A percentile compares a stretch with the other conserved stretches of the same genome.
These are phyloP conservation scores for Stenotaenia linearis DNA, from an alignment of 2,888 invertebrate species.

Conservation along the genomic window DNA sequence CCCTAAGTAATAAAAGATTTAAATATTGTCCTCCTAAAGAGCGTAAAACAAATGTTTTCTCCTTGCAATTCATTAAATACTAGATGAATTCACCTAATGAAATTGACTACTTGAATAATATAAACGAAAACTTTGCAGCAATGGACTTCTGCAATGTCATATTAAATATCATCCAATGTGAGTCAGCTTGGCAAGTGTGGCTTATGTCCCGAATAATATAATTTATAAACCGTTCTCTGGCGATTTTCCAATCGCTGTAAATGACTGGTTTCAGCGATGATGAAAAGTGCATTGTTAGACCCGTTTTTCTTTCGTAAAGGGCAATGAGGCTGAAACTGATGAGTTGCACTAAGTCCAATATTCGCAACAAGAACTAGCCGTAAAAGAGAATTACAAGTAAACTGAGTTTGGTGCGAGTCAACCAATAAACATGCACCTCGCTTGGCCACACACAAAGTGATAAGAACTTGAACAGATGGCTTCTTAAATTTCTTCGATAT, in stretches of 20 bases:
- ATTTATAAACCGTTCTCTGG: slow-evolving; percentile 2
- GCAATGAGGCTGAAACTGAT: not conserved
- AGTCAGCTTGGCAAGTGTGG: not conserved
- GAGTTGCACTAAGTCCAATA: not conserved
- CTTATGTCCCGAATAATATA: not conserved
- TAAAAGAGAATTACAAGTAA: not conserved
- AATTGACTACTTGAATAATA: not conserved
- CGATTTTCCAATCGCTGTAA: not conserved
- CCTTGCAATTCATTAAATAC: not conserved
- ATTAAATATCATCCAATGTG: not conserved
- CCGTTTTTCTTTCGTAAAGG: not conserved
- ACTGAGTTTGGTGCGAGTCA: not conserved
- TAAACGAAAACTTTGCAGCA: not conserved
- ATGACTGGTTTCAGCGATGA: not conserved
- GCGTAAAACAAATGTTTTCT: not conserved
- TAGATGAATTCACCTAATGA: not conserved
- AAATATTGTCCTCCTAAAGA: not conserved
- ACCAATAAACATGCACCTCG: not conserved
- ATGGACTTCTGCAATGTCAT: not conserved
- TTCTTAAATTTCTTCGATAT: not conserved
- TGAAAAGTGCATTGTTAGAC: not conserved
- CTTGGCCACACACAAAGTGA: not conserved
- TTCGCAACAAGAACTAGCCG: not conserved
- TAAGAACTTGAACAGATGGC: not conserved
- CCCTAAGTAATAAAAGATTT: not conserved